phyloP scores from a whole-genome alignment of 2,113 vertebrate species.

The Bettongia penicillata region DNA sequence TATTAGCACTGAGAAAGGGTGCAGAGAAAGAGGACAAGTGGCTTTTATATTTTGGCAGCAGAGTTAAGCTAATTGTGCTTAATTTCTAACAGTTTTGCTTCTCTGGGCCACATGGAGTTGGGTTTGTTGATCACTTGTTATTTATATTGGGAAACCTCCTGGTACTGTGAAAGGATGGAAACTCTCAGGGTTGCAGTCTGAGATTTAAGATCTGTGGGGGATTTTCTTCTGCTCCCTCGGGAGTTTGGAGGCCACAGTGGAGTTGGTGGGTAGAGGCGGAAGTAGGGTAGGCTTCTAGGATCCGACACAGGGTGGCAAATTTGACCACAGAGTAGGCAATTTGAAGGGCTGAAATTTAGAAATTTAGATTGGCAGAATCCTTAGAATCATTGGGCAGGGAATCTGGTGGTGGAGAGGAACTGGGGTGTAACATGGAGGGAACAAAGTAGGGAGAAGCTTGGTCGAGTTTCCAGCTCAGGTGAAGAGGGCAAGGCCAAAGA shows the following conservation, averaged over 20 bases:
- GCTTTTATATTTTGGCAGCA: slow-evolving; percentile 41
- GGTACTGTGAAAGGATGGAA: neutral
- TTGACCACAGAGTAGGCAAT: neutral
- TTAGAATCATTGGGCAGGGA: neutral
- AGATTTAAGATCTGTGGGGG: neutral
- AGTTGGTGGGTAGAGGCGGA: neutral
- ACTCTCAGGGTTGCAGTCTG: neutral
- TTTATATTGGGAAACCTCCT: neutral
- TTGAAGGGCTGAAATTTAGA: neutral
- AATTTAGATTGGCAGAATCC: neutral
- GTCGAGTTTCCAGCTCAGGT: no score
- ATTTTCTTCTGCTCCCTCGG: neutral
- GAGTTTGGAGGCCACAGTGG: neutral
- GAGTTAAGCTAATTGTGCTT: slow-evolving; percentile 32
- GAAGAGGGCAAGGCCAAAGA: no score
- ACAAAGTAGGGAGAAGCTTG: rapidly evolving
- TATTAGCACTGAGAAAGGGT: neutral
- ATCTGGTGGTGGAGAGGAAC: neutral
- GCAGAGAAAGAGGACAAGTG: neutral
- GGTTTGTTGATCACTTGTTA: neutral
- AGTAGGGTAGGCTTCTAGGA: neutral
- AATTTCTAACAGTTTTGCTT: slow-evolving; percentile 52
- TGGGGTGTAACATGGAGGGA: rapidly evolving
- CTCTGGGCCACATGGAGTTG: neutral
- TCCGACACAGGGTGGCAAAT: neutral